A percentile compares a stretch with the other conserved stretches of the same genome.
These are phyloP conservation scores for Hassar affinis DNA, from an alignment of 2,113 vertebrate genomes.

Conservation along the genomic window DNA sequence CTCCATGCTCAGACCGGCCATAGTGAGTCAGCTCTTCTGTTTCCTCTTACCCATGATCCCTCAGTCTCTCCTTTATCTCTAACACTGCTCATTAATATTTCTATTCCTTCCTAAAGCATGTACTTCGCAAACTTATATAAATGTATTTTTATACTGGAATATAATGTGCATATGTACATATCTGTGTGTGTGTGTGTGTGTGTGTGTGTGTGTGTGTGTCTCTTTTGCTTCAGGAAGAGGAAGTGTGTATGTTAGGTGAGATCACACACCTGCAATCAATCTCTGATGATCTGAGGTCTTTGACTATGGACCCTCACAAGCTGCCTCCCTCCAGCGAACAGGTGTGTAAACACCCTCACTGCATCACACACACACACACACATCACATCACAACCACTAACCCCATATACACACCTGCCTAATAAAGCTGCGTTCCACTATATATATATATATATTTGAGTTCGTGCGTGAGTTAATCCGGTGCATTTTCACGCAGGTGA, in stretches of 20 bases:
- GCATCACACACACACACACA: background rate
- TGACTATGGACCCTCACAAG: constrained; percentile 95
- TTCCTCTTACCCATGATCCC: background rate
- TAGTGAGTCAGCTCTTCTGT: constrained; percentile 73
- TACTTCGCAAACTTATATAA: background rate
- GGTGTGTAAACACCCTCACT: constrained; percentile 65
- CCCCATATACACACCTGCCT: background rate
- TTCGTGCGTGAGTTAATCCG: background rate
- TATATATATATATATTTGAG: background rate
- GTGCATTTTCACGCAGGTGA: constrained; percentile 73
- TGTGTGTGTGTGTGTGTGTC: constrained; percentile 12
- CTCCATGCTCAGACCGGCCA: constrained; percentile 86
- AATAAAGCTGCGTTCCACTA: background rate
- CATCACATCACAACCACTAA: background rate
- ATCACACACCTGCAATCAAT: constrained; percentile 91
- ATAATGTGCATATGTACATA: background rate
- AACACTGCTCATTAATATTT: background rate
- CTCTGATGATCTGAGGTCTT: constrained; percentile 85
- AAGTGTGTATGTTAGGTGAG: constrained; percentile 92
- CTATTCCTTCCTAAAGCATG: background rate
- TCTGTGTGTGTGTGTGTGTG: constrained; percentile 11
- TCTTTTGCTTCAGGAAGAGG: constrained; percentile 80
- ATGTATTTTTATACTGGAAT: background rate
- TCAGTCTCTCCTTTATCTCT: background rate
- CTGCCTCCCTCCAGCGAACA: constrained; percentile 91